These are phyloP conservation scores for Pitta sordida DNA, from an alignment of 2,113 vertebrate genomes.

Conservation along the genomic window DNA sequence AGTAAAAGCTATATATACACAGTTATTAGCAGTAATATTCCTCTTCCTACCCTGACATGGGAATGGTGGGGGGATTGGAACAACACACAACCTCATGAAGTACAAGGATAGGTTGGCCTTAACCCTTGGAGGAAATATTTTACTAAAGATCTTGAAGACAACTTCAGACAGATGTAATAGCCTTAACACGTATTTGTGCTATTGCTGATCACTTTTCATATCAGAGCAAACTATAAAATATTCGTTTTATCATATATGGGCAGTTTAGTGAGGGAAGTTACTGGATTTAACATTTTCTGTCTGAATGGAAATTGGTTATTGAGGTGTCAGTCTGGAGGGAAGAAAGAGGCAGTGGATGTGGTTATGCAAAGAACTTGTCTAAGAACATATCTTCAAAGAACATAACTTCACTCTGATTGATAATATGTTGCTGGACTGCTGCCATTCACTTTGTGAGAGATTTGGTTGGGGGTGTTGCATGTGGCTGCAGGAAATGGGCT, in stretches of 20 bases:
- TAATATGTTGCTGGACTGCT: background rate
- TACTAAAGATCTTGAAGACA: background rate
- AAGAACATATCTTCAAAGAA: background rate
- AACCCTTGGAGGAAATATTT: background rate
- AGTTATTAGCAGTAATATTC: background rate
- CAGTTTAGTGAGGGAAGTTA: background rate
- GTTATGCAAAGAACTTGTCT: background rate
- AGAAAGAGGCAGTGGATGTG: background rate
- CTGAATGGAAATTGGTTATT: background rate
- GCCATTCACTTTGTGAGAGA: background rate
- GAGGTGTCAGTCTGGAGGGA: background rate
- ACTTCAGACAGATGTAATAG: background rate
- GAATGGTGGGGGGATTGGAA: background rate
- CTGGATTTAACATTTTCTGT: background rate
- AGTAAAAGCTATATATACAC: background rate
- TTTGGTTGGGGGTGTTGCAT: background rate
- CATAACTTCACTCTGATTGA: background rate
- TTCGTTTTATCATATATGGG: background rate
- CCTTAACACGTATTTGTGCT: background rate
- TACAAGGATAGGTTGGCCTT: background rate
- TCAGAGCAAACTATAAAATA: background rate
- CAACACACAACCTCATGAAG: background rate
- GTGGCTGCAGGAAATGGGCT: slow-evolving; percentile 27
- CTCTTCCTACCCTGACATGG: background rate
- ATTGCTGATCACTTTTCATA: background rate